Conservation (phyloP, 2,888 invertebrate species). For the Agrotis ipsilon region DNA sequence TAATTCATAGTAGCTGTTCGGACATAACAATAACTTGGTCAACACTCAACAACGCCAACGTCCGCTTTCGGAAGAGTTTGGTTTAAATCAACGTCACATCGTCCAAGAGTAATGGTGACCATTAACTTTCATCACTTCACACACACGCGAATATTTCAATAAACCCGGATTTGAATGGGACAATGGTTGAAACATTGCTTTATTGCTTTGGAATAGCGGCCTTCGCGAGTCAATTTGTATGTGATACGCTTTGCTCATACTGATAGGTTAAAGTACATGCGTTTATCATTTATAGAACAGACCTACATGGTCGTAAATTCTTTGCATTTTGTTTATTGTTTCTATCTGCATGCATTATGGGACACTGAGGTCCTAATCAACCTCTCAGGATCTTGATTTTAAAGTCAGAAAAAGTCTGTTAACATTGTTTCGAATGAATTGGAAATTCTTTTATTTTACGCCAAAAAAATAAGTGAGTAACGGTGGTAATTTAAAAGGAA, state of each 20-base stretch:
- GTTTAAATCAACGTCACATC: constrained; percentile 62
- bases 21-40: constrained; percentile 55
- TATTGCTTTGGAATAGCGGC: constrained; percentile 40
- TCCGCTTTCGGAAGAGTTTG: constrained; percentile 60
- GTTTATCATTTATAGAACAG: constrained; percentile 61
- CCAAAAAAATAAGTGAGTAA: constrained; percentile 49
- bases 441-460: neutral
- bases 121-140: constrained; percentile 67
- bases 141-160: constrained; percentile 65
- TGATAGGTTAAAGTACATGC: constrained; percentile 39
- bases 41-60: constrained; percentile 54
- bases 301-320: constrained; percentile 58
- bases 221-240: constrained; percentile 55
- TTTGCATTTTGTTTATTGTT: constrained; percentile 51
- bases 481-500: constrained; percentile 57
- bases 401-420: neutral
- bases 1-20: constrained; percentile 50
- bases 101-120: constrained; percentile 58
- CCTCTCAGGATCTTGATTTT: no score
- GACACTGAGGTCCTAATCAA: constrained; percentile 31
- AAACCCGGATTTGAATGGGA: constrained; percentile 58
- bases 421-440: constrained; percentile 2
- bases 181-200: constrained; percentile 59
- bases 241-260: constrained; percentile 56
- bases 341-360: constrained; percentile 34